Conservation (phyloP, 1,140 invertebrate species). For the Melitaea cinxia region DNA sequence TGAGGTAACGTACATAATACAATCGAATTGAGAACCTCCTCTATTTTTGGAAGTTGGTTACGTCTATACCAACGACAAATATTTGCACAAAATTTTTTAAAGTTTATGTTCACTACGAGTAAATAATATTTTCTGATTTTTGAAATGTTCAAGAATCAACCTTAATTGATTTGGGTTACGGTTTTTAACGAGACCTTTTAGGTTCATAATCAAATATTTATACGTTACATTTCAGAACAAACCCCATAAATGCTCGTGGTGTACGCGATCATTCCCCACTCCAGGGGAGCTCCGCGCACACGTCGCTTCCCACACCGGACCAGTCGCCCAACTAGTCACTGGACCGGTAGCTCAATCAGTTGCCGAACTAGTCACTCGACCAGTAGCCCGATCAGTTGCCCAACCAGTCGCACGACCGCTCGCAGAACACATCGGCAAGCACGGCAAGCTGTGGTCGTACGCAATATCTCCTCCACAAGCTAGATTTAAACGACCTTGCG, state of each 20-base stretch:
- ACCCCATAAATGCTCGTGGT: conserved; percentile 90
- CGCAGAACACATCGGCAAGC: too few relatives aligned
- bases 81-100: too few relatives aligned
- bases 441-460: background rate
- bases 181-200: too few relatives aligned
- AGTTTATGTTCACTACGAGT: too few relatives aligned
- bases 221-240: conserved; percentile 85
- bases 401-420: background rate
- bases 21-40: too few relatives aligned
- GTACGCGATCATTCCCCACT: conserved; percentile 92
- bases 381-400: background rate
- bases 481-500: too few relatives aligned
- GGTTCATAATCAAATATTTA: background rate
- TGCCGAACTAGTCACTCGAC: background rate
- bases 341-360: background rate
- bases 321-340: conserved; percentile 1
- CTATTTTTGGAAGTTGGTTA: too few relatives aligned
- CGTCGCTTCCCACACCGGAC: conserved; percentile 87
- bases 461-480: conserved; percentile 4
- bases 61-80: too few relatives aligned
- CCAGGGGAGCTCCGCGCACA: conserved; percentile 92
- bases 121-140: too few relatives aligned
- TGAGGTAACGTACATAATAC: too few relatives aligned
- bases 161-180: too few relatives aligned
- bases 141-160: too few relatives aligned